Evolutionary conservation across 2,888 invertebrate species (phyloP), one percentile per base, ranked within the genome.

Genomic region (Myathropa florea): DNA sequence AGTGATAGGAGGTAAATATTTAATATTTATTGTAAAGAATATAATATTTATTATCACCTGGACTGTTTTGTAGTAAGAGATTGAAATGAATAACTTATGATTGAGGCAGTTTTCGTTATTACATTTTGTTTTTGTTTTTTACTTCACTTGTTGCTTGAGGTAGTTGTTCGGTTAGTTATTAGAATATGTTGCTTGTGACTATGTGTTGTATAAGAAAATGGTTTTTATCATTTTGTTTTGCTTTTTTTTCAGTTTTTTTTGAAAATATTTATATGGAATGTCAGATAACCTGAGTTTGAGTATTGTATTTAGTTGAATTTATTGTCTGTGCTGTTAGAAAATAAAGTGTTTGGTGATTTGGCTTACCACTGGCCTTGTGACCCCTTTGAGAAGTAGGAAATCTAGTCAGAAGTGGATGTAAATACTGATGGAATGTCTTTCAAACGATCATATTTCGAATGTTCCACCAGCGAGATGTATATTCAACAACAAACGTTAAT

Each of bases 201-300:
- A 36, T 65, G 30, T 65, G 23, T 33, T 65, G 6, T 65, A 61
- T 60, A 23, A 28, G 57, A 55, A 64, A 73, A 26, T 59, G 39
- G 71, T 57, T 63, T 57, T 63, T 76, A 55, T 67, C 70, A 65
- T 46, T 63, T 65, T 24, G 73, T 75, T 30, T 64, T 73, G 18
- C 46, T 70, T 61, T 28, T 30, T 59, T 71, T 71, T 10, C 1
- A 10, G 2, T 33, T 12, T 12, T 53, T 46, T 39, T 46, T 81
- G 68, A 67, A 75, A 68, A 39, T 75, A 59, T 46, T 75, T 39
- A 61, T 83, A 75, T 79, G 86, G 86, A 86, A 86, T 86, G 86
- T 86, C 39, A 61, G 73, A 79, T 46, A 75, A 86, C 78, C 86
- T 83, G 86, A 86, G 86, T 63, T 70, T 79, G 26, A 33, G n/a